Evolutionary conservation across 2,113 vertebrate species (phyloP), one percentile per base, ranked within the genome.

Genomic region (Hyperopisus bebe): DNA sequence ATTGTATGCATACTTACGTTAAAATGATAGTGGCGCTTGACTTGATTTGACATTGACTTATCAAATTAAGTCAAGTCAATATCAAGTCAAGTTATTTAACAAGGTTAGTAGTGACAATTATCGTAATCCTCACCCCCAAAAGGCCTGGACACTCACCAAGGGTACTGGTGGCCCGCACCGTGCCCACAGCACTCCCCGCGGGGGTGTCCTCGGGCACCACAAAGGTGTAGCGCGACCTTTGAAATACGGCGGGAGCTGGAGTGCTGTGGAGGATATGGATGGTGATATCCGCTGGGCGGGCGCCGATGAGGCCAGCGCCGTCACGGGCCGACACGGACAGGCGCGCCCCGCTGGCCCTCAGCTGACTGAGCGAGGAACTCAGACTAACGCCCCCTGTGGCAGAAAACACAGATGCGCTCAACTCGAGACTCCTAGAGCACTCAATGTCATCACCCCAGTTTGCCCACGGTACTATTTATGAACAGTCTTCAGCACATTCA

Each of bases 311-410:
- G 1, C 97, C 98, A 1, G 93, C 97, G 0, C 97, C 96, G 1
- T 99, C 98, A 62, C 8, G 92, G 0, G 97, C 98, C 47, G 94
- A 94, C 90, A 98, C 90, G 4, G 91, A 92, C 91, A 99, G 92
- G 42, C 92, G 92, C 31, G 97, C 88, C 0, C 89, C 95, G 86
- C 94, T 94, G 19, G 0, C 92, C 5, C 94, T 93, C 94, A 98
- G 89, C 17, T 96, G 95, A 70, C 93, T 93, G 74, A 99, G 94
- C 58, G 94, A 9, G 88, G 97, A 97, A 86, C 95, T 92, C 88
- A 98, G 93, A 92, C 96, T 97, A 91, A 99, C 94, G 91, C 94
- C 94, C 90, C 98, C 98, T 99, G 21, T 27, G 47, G 42, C 9
- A 15, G 3, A 15, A 89, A 55, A 87, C 51, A 42, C 31, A 87